Evolutionary conservation across 2,888 invertebrate species (phyloP).

Genomic region (Troides oblongomaculatus): DNA sequence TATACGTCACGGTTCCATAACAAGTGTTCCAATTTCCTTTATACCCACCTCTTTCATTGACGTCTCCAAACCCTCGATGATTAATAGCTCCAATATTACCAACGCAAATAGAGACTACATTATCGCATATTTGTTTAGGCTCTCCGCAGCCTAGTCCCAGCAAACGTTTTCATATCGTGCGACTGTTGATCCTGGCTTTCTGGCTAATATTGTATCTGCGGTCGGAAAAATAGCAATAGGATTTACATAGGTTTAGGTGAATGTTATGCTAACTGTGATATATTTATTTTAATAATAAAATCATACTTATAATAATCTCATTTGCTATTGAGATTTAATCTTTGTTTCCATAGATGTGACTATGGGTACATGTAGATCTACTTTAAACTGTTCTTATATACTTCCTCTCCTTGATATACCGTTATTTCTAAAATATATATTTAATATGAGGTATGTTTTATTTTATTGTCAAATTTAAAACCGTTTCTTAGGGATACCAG

Average conservation of each 20-base stretch:
- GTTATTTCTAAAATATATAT: too few relatives aligned
- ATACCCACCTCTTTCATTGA: slow-evolving; percentile 28
- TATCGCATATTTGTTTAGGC: slow-evolving; percentile 34
- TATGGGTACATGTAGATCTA: too few relatives aligned
- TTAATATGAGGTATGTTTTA: too few relatives aligned
- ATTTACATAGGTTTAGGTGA: neutral
- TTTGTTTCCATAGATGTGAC: too few relatives aligned
- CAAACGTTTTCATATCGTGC: slow-evolving; percentile 32
- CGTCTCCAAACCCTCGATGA: slow-evolving; percentile 27
- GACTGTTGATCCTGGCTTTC: slow-evolving; percentile 23
- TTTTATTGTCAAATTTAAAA: too few relatives aligned
- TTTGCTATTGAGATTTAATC: too few relatives aligned
- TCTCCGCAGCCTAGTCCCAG: slow-evolving; percentile 23
- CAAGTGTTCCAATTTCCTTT: slow-evolving; percentile 31
- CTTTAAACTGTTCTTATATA: too few relatives aligned
- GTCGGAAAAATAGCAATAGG: slow-evolving; percentile 11
- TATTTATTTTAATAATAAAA: neutral
- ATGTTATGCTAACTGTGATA: neutral
- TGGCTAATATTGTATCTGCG: slow-evolving; percentile 17
- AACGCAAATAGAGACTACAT: slow-evolving; percentile 32
- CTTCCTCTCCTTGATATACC: too few relatives aligned
- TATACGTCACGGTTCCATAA: slow-evolving; percentile 24
- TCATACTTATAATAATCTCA: neutral
- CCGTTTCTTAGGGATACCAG: too few relatives aligned
- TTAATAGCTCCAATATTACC: slow-evolving; percentile 35